Evolutionary conservation across 1,140 invertebrate genomes (phyloP).

Genomic region (Aphelinus atriplicis): DNA sequence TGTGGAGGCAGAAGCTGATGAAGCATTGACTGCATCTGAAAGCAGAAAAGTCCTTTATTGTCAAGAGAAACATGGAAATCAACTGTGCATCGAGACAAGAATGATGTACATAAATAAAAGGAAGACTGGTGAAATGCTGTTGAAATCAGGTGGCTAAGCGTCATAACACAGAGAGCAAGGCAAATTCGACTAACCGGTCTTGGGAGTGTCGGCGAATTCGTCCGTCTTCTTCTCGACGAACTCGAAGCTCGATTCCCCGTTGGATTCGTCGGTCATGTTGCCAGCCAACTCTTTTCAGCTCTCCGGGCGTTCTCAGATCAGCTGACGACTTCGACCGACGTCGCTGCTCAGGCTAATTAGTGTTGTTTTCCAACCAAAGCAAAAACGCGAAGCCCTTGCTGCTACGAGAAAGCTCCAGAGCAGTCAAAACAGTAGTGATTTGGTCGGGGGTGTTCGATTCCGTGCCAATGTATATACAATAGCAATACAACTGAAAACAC

Average conservation of each 20-base stretch:
- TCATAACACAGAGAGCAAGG: conserved; percentile 25
- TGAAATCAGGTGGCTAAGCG: not conserved
- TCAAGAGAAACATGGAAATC: not conserved
- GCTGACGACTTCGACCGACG: too few relatives aligned
- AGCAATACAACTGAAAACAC: too few relatives aligned
- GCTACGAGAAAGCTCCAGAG: too few relatives aligned
- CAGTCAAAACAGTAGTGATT: too few relatives aligned
- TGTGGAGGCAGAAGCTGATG: not conserved
- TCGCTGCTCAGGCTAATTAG: too few relatives aligned
- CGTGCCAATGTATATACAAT: too few relatives aligned
- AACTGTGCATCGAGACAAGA: not conserved
- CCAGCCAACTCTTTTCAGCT: too few relatives aligned
- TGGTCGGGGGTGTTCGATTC: too few relatives aligned
- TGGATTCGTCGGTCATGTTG: conserved; percentile 64
- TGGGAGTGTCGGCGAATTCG: conserved; percentile 43
- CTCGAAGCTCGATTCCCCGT: conserved; percentile 68
- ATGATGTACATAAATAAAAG: not conserved
- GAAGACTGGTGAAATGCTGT: not conserved
- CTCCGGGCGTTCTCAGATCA: too few relatives aligned
- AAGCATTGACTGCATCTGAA: conserved; percentile 2
- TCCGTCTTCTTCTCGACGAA: conserved; percentile 64
- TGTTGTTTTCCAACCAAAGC: too few relatives aligned
- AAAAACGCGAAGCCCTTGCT: too few relatives aligned
- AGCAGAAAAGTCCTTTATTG: not conserved
- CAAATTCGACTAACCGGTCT: conserved; percentile 52